Evolutionary conservation across 2,888 invertebrate species (phyloP).

Genomic region (Drosophila meridionalis): DNA sequence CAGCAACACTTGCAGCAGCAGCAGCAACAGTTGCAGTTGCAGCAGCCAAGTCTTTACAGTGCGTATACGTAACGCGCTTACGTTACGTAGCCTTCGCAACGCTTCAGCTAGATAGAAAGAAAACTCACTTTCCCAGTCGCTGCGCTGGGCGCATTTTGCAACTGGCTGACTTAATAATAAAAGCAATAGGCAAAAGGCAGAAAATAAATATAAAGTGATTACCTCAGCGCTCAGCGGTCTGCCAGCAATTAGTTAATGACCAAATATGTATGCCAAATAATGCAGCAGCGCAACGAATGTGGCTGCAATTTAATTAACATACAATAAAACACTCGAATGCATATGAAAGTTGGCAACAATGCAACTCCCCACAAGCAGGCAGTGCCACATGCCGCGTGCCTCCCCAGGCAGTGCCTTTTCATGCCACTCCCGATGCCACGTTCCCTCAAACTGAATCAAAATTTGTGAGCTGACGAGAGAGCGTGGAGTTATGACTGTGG

Average conservation of each 20-base stretch:
- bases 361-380: slow-evolving; percentile 41
- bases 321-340: slow-evolving; percentile 77
- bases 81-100: slow-evolving; percentile 42
- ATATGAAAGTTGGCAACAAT: slow-evolving; percentile 73
- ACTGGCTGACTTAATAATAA: slow-evolving; percentile 27
- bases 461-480: background rate
- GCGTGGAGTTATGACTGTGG: slow-evolving; percentile 47
- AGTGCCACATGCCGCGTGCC: slow-evolving; percentile 27
- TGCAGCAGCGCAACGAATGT: slow-evolving; percentile 55
- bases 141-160: slow-evolving; percentile 52
- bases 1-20: slow-evolving; percentile 27
- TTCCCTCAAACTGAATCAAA: slow-evolving; percentile 23
- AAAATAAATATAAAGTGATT: slow-evolving; percentile 47
- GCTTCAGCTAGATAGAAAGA: background rate
- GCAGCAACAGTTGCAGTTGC: background rate
- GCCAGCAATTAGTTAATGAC: slow-evolving; percentile 76
- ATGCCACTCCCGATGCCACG: slow-evolving; percentile 10
- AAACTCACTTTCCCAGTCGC: slow-evolving; percentile 62
- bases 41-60: slow-evolving; percentile 25
- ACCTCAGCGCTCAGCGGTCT: slow-evolving; percentile 68
- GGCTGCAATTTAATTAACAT: slow-evolving; percentile 73
- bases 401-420: background rate
- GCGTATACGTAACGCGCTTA: slow-evolving; percentile 71
- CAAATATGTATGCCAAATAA: slow-evolving; percentile 77
- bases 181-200: background rate